phyloP scores from a whole-genome alignment of 2,797 vertebrate genomes.

The Sebastolobus altivelis region DNA sequence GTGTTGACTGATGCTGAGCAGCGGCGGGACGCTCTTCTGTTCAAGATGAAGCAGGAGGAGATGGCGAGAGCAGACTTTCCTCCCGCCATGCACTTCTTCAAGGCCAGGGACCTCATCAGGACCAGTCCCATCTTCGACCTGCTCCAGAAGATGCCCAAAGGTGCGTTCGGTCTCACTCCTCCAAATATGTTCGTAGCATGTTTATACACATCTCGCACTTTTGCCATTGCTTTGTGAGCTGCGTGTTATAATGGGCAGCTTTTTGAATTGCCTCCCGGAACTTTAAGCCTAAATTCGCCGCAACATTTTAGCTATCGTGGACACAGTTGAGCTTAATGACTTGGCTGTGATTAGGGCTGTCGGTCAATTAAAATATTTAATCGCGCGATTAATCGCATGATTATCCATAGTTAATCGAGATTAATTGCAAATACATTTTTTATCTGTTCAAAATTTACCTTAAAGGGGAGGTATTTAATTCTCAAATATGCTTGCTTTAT shows the following conservation, averaged over 20 bases:
- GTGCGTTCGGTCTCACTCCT: constrained; percentile 30
- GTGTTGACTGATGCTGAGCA: constrained; percentile 79
- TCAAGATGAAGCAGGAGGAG: constrained; percentile 85
- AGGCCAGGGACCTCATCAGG: constrained; percentile 83
- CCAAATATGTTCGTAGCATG: background rate
- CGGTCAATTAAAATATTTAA: no score
- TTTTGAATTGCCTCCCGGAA: background rate
- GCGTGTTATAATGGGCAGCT: background rate
- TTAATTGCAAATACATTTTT: no score
- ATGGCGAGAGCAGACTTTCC: constrained; percentile 80
- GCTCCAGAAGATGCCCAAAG: constrained; percentile 86
- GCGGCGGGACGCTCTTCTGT: constrained; percentile 80
- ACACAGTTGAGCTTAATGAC: background rate
- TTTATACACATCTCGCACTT: background rate
- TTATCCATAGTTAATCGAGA: no score
- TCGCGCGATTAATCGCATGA: no score
- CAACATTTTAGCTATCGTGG: background rate
- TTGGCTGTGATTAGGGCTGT: background rate
- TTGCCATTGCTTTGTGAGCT: background rate
- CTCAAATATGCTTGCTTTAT: no score
- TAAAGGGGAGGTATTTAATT: no score
- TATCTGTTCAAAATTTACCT: no score
- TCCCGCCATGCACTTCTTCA: constrained; percentile 94
- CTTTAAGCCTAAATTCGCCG: background rate
- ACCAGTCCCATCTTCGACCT: constrained; percentile 79